These are phyloP conservation scores for Garrulus glandarius DNA, from an alignment of 2,797 vertebrate species.

Conservation along the genomic window DNA sequence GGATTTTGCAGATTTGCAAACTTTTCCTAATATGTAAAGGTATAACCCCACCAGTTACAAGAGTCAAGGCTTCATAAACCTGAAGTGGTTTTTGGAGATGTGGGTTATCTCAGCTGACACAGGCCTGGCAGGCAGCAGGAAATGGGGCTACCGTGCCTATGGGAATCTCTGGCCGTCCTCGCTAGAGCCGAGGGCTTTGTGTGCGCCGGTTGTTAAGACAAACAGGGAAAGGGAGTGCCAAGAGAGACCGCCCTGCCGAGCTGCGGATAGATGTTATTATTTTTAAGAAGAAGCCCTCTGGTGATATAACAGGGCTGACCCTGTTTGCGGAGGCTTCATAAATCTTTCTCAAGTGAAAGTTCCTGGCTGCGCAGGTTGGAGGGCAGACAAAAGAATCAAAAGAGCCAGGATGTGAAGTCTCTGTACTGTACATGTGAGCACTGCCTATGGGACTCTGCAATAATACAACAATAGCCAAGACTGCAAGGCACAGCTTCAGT, in stretches of 20 bases:
- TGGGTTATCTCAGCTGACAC: constrained; percentile 58
- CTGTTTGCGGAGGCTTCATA: constrained; percentile 83
- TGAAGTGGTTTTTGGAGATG: background rate
- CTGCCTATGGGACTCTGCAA: constrained; percentile 85
- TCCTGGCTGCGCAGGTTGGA: constrained; percentile 87
- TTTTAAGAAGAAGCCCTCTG: constrained; percentile 85
- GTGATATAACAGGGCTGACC: constrained; percentile 84
- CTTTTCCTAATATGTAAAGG: background rate
- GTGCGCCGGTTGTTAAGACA: constrained; percentile 80
- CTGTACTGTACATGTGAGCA: constrained; percentile 77
- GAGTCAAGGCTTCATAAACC: constrained; percentile 5
- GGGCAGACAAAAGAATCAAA: constrained; percentile 86
- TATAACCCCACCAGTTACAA: background rate
- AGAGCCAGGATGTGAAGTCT: constrained; percentile 87
- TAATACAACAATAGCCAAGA: constrained; percentile 89
- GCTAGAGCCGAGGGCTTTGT: constrained; percentile 52
- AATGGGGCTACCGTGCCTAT: constrained; percentile 58
- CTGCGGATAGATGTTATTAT: constrained; percentile 88
- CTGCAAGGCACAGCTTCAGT: constrained; percentile 72
- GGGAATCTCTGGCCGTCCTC: constrained; percentile 48
- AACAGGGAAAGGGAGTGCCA: constrained; percentile 81
- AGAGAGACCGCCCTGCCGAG: constrained; percentile 75
- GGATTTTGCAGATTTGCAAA: background rate
- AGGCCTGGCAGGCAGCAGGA: constrained; percentile 55
- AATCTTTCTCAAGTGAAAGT: constrained; percentile 90